These are phyloP conservation scores for Caerostris darwini DNA, from an alignment of 1,140 invertebrate genomes.

Conservation along the genomic window DNA sequence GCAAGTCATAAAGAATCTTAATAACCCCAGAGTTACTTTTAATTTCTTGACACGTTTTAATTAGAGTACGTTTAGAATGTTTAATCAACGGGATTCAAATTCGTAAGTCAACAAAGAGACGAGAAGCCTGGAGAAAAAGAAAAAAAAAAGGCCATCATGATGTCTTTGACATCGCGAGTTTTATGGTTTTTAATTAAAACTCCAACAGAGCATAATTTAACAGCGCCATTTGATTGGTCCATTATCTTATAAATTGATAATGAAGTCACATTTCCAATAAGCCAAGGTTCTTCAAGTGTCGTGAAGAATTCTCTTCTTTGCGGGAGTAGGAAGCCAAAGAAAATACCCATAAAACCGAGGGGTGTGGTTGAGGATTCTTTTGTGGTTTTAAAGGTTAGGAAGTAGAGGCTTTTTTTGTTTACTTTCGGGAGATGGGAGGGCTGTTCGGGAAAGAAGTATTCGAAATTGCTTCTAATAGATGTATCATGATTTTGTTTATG, in stretches of 20 bases:
- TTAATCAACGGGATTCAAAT: slow-evolving; percentile 34
- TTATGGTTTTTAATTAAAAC: slow-evolving; percentile 50
- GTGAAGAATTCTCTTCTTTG: background rate
- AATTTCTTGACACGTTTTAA: slow-evolving; percentile 29
- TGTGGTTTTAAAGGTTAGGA: background rate
- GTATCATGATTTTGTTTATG: too few relatives aligned
- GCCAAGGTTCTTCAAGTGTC: background rate
- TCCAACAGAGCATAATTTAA: slow-evolving; percentile 40
- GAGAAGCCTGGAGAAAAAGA: background rate
- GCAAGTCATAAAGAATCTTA: background rate
- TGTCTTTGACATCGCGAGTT: slow-evolving; percentile 12
- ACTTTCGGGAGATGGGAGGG: background rate
- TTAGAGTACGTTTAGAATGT: background rate
- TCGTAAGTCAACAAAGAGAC: background rate
- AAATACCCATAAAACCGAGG: background rate
- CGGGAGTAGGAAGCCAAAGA: background rate
- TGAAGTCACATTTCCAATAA: background rate
- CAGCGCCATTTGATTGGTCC: background rate
- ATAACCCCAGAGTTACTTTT: slow-evolving; percentile 12
- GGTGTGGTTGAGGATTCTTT: background rate
- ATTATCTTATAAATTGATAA: slow-evolving; percentile 55
- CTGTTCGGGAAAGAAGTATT: background rate
- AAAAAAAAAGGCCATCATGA: background rate
- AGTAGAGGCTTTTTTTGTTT: background rate
- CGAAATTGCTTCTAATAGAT: background rate